Conservation (phyloP, 2,888 invertebrate genomes). For the Catonia carolina region DNA sequence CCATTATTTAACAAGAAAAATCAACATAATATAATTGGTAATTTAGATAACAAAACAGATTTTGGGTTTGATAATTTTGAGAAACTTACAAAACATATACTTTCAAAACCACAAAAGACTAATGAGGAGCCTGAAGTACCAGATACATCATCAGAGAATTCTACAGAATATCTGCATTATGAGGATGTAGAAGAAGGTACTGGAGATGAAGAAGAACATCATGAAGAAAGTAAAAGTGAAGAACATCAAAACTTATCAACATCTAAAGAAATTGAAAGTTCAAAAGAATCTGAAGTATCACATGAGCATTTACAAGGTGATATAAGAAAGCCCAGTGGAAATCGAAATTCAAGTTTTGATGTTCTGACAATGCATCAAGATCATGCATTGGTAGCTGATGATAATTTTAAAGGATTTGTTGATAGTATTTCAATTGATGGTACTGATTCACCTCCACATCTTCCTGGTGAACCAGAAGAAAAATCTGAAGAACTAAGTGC, state of each 20-base stretch:
- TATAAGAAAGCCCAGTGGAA: constrained; percentile 7
- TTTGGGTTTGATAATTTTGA: too few relatives aligned
- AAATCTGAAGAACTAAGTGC: constrained; percentile 16
- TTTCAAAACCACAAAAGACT: not conserved
- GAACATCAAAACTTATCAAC: not conserved
- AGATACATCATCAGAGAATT: not conserved
- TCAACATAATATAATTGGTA: too few relatives aligned
- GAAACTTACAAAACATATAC: not conserved
- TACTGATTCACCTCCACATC: constrained; percentile 41
- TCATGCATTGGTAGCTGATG: constrained; percentile 49
- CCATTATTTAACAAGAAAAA: constrained; percentile 19
- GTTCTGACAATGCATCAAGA: constrained; percentile 52
- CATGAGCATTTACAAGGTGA: not conserved
- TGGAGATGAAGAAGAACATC: not conserved
- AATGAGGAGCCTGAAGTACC: not conserved
- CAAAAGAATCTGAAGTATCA: constrained; percentile 1
- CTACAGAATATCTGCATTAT: not conserved
- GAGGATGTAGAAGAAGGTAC: not conserved
- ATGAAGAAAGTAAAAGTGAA: not conserved
- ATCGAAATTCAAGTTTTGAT: constrained; percentile 44
- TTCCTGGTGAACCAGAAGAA: constrained; percentile 23
- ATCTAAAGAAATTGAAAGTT: not conserved
- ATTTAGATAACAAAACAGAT: too few relatives aligned
- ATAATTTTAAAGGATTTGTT: constrained; percentile 53
- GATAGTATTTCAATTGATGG: constrained; percentile 54